A percentile compares a stretch with the other conserved stretches of the same genome.
These are phyloP conservation scores for Camelus bactrianus DNA, from an alignment of 2,113 vertebrate species.

Conservation along the genomic window DNA sequence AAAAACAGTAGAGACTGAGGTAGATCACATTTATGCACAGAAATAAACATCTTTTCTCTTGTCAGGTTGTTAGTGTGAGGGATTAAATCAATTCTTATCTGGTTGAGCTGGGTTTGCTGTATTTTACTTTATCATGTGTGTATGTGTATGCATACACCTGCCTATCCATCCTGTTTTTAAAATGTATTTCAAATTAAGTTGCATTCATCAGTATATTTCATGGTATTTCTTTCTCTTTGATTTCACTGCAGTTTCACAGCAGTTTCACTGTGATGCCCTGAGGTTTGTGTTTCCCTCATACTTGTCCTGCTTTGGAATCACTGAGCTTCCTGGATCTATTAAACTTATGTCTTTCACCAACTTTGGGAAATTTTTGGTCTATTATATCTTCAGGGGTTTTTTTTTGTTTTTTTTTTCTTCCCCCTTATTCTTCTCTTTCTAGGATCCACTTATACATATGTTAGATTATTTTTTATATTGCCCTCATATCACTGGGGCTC, in stretches of 20 bases:
- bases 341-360: neutral
- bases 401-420: neutral
- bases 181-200: neutral
- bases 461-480: neutral
- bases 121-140: neutral
- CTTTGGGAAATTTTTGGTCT: neutral
- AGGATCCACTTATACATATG: neutral
- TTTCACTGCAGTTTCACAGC: neutral
- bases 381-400: neutral
- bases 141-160: neutral
- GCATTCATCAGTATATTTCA: neutral
- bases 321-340: neutral
- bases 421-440: neutral
- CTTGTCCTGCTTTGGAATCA: neutral
- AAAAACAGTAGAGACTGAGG: neutral
- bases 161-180: neutral
- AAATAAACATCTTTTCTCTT: neutral
- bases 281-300: neutral
- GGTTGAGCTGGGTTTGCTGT: neutral
- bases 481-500: neutral
- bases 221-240: neutral
- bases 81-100: neutral
- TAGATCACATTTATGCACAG: neutral
- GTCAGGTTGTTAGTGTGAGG: neutral
- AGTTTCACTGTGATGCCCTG: neutral